A percentile compares a stretch with the other conserved stretches of the same genome.
phyloP scores from a whole-genome alignment of 2,113 vertebrate genomes.

The Cephalopterus ornatus region DNA sequence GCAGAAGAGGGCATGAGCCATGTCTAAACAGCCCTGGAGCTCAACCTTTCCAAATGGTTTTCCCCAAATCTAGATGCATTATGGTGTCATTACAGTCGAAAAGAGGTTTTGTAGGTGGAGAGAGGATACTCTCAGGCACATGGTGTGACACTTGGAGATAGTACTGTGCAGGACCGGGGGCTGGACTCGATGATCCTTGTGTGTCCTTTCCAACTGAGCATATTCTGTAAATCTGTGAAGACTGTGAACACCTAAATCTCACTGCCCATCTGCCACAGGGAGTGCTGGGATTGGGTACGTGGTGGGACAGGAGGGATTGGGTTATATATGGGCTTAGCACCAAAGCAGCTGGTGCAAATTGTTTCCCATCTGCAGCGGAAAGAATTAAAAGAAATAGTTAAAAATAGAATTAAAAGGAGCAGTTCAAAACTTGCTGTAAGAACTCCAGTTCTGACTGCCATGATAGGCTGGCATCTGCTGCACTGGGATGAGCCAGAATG shows the following conservation, averaged over 20 bases:
- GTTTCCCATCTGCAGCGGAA: neutral
- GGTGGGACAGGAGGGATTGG: neutral
- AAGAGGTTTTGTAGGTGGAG: neutral
- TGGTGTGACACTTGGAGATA: neutral
- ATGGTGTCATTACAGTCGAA: neutral
- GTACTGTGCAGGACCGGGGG: neutral
- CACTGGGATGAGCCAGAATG: neutral
- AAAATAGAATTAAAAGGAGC: neutral
- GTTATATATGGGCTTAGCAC: neutral
- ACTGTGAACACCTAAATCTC: neutral
- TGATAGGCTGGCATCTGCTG: neutral
- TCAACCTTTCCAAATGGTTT: neutral
- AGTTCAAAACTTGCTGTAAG: neutral
- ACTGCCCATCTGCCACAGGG: neutral
- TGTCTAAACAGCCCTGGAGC: neutral
- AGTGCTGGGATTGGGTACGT: neutral
- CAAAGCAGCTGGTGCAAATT: neutral
- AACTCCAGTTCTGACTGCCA: neutral
- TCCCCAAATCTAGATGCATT: neutral
- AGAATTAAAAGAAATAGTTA: neutral
- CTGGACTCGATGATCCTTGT: neutral
- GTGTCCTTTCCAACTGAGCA: neutral
- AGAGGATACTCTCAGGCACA: neutral
- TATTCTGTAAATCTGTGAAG: neutral
- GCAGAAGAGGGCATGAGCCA: neutral